Base-by-base conservation (phyloP, 1,140 invertebrate species). In the Olivierus martensii region DNA sequence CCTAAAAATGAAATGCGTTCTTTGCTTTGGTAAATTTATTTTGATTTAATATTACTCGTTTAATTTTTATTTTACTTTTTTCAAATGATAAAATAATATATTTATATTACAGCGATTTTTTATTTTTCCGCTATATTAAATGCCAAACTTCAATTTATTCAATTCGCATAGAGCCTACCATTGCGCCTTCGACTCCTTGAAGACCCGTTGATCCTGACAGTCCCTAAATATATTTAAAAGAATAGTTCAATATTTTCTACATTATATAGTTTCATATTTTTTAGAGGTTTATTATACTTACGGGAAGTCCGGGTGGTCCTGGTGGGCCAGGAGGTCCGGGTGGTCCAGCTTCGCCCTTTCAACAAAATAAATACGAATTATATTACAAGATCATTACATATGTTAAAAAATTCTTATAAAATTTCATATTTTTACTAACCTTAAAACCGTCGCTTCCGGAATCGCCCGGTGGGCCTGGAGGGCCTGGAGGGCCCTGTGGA, bases 401-500 rank as follows among this genome's bases (percentile, higher is more conserved):
- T 9, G 17, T 38, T 10, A 2, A 12, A 15, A 9, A 15, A 18
- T 41, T 41, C 17, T n/a, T 38, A 5, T 41, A 15, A 18, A 41
- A 41, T 41, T 15, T 41, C 4, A 41, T 9, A 41, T 15, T 41
- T 38, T 14, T 18, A n/a, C 12, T 41, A 4, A 41, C 39, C 17
- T 41, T 41, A 15, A n/a, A 18, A 41, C 39, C 39, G 11, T 41
- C 39, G 6, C 17, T 41, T 51, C 54, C 54, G 15, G 49, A 38
- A 35, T 18, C 15, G 34, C 82, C 82, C 6, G 68, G 63, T 12
- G 66, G 66, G 18, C 82, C 81, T 9, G 70, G 65, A 12, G 68
- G 65, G 3, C 80, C 80, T 19, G 72, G 65, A 11, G 74, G 68
- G n/a, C 80, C 80, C 1, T 75, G 71, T 44, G 79, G 68, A 17